phyloP scores from a whole-genome alignment of 2,888 invertebrate genomes.

The Serripes groenlandicus region DNA sequence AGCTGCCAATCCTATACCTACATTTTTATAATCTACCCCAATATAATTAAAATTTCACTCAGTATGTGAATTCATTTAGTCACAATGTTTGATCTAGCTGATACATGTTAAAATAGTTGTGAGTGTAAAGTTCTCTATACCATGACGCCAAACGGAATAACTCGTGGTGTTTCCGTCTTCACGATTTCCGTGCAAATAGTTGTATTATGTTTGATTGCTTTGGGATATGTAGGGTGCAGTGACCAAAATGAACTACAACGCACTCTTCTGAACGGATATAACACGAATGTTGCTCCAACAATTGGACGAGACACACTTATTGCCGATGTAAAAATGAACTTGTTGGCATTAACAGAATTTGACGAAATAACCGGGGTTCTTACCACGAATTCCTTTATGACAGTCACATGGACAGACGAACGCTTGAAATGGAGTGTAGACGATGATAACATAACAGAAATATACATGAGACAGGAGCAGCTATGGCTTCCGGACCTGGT shows the following conservation, averaged over 20 bases:
- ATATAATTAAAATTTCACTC: too few relatives aligned
- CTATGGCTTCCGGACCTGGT: constrained; percentile 14
- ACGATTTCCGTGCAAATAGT: too few relatives aligned
- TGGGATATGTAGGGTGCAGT: too few relatives aligned
- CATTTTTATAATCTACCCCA: too few relatives aligned
- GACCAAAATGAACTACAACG: constrained; percentile 3
- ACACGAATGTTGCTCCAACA: constrained; percentile 13
- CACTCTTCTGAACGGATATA: not conserved
- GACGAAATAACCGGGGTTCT: constrained; percentile 3
- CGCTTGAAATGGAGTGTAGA: not conserved
- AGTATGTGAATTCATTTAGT: too few relatives aligned
- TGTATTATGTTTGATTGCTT: too few relatives aligned
- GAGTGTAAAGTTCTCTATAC: too few relatives aligned
- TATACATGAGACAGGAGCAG: constrained; percentile 4
- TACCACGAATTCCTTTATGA: not conserved
- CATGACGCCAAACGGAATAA: too few relatives aligned
- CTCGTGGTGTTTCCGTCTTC: too few relatives aligned
- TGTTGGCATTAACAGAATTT: constrained; percentile 17
- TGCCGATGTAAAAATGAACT: constrained; percentile 2
- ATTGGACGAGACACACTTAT: not conserved
- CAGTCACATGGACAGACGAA: not conserved
- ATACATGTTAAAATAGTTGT: too few relatives aligned
- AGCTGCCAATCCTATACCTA: too few relatives aligned
- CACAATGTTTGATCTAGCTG: too few relatives aligned
- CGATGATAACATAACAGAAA: constrained; percentile 9